Evolutionary conservation across 2,113 vertebrate genomes (phyloP).

Genomic region (Eurystomus gularis): DNA sequence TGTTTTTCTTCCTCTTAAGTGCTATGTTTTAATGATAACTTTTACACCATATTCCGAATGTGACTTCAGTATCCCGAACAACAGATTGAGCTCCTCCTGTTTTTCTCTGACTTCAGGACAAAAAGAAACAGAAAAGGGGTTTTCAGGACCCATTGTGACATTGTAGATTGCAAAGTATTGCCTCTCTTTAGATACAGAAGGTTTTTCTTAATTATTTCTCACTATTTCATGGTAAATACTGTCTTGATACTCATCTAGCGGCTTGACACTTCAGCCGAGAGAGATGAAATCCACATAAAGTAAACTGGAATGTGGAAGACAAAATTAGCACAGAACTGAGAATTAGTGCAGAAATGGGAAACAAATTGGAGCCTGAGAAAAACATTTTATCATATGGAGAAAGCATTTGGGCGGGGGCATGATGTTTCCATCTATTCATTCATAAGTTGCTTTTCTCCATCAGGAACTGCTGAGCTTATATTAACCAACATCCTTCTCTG

Average conservation of each 20-base stretch:
- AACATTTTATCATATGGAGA: not conserved
- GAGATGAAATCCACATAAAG: not conserved
- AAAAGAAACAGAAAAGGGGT: not conserved
- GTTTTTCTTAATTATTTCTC: not conserved
- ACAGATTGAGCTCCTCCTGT: not conserved
- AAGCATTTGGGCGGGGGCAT: not conserved
- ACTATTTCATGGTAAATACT: not conserved
- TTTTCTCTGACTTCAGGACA: not conserved
- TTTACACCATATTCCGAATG: not conserved
- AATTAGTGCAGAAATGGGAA: not conserved
- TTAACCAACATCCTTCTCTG: not conserved
- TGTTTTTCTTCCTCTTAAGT: not conserved
- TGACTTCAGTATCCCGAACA: not conserved
- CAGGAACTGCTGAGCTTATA: not conserved
- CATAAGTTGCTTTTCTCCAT: not conserved
- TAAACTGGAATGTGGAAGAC: not conserved
- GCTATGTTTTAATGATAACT: not conserved
- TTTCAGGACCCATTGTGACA: not conserved
- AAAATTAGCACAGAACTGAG: not conserved
- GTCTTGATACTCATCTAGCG: not conserved
- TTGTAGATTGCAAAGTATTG: not conserved
- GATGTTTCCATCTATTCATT: not conserved
- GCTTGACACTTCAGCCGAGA: not conserved
- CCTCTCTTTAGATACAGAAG: not conserved
- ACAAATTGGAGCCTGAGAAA: not conserved